Evolutionary conservation across 2,888 invertebrate genomes (phyloP), one percentile per base, ranked within the genome.

Genomic region (Stegana nigrithorax): DNA sequence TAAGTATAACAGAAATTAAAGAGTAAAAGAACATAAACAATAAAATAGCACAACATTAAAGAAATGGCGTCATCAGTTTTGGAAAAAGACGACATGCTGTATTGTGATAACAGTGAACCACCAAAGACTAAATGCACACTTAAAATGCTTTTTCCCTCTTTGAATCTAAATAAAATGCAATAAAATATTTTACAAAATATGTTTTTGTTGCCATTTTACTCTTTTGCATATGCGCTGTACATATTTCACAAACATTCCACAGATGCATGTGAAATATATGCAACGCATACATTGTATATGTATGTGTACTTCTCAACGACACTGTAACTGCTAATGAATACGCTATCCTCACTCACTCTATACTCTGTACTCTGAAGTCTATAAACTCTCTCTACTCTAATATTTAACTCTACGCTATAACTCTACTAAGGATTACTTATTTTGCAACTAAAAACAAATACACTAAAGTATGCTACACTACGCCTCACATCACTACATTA

Each of bases 131-230:
- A 62, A 59, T 39, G 59, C 56, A 59, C 61, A 65, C 25, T 17
- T 65, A 58, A 64, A 59, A 61, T 68, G 76, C 78, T 72, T 79
- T 80, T 79, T 79, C 80, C 78, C 78, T 79, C 79, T 79, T 69
- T 67, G 5, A 39, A n/a, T n/a, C n/a, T n/a, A n/a, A n/a, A n/a
- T n/a, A 42, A 8, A 50, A 50, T 26, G 50, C 66, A 71, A 72
- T 29, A 27, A 55, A 55, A 55, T 55, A 27, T 32, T 32, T 53
- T 29, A 21, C 32, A 7, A 14, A 21, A 36, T 21, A 55, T 19
- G 36, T 27, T 55, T 36, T 62, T 72, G 78, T 73, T 68, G 72
- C 72, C 63, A 67, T 60, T 59, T 68, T 70, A 64, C 67, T 70
- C 65, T 73, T 67, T 17, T 29, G 17, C 29, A 29, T 45, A 21